Conservation (phyloP, 2,888 invertebrate species). For the Mythimna ferrago region DNA sequence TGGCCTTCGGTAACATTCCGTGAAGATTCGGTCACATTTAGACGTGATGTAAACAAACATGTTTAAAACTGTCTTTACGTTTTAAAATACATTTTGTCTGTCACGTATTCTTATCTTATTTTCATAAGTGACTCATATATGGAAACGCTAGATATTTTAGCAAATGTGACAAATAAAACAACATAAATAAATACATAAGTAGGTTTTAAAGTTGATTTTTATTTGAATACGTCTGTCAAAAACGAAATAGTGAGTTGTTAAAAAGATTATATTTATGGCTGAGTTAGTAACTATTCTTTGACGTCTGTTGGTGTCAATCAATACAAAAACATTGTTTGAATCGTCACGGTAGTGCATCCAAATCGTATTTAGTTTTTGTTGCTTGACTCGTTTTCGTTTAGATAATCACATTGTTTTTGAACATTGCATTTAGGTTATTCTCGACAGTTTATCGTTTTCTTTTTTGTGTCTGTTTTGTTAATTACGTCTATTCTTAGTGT, state of each 20-base stretch:
- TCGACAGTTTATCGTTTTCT: not conserved
- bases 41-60: constrained; percentile 21
- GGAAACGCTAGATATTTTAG: not conserved
- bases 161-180: constrained; percentile 1
- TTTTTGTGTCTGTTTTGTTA: not conserved
- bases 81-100: constrained; percentile 3
- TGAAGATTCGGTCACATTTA: constrained; percentile 10
- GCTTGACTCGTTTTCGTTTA: not conserved
- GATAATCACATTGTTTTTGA: not conserved
- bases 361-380: not conserved
- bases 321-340: not conserved
- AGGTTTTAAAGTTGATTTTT: not conserved
- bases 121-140: constrained; percentile 12
- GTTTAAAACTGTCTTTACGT: constrained; percentile 8
- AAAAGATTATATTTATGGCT: not conserved
- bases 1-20: not conserved
- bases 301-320: not conserved
- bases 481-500: not conserved
- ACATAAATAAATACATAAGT: constrained; percentile 4
- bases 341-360: constrained; percentile 2
- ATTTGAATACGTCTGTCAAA: not conserved
- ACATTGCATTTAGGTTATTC: constrained; percentile 3
- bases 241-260: not conserved
- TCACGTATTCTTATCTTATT: constrained; percentile 4
- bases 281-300: not conserved